These are phyloP conservation scores for Bellardia pandia DNA, from an alignment of 2,888 invertebrate species.

Conservation along the genomic window DNA sequence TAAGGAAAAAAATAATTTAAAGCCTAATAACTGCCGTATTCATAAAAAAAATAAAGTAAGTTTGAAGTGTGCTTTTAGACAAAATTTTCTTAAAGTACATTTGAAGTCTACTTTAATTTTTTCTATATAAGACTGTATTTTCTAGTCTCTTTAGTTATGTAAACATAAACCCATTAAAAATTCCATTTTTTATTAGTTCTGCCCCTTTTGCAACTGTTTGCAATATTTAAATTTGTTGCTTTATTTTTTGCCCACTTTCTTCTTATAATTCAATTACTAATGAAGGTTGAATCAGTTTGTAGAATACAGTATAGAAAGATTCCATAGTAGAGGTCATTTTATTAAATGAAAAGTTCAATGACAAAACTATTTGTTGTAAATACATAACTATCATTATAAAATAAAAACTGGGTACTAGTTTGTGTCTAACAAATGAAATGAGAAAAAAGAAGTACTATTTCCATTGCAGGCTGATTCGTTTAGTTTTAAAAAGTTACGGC, in stretches of 20 bases:
- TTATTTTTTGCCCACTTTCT: conserved; percentile 23
- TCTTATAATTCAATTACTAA: conserved; percentile 71
- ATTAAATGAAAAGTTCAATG: conserved; percentile 70
- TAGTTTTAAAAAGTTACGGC: background rate
- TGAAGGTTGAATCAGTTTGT: conserved; percentile 71
- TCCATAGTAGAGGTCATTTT: conserved; percentile 69
- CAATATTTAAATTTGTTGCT: conserved; percentile 47
- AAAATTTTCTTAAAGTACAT: too few species aligned
- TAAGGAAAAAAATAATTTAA: too few species aligned
- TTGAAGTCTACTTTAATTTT: too few species aligned
- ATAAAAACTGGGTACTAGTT: conserved; percentile 17
- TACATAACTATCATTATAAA: conserved; percentile 36
- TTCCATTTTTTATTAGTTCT: conserved; percentile 32
- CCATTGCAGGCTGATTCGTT: conserved; percentile 42
- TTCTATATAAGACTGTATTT: too few species aligned
- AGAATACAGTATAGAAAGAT: conserved; percentile 32
- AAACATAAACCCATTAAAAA: background rate
- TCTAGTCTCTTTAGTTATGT: background rate
- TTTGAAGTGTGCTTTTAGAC: too few species aligned
- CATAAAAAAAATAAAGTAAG: too few species aligned
- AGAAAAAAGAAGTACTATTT: background rate
- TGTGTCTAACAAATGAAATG: conserved; percentile 4
- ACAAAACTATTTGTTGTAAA: conserved; percentile 65
- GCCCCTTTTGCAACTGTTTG: conserved; percentile 41
- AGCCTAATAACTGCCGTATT: too few species aligned